phyloP scores from a whole-genome alignment of 2,888 invertebrate species.

The Pachycephus smyrnensis region DNA sequence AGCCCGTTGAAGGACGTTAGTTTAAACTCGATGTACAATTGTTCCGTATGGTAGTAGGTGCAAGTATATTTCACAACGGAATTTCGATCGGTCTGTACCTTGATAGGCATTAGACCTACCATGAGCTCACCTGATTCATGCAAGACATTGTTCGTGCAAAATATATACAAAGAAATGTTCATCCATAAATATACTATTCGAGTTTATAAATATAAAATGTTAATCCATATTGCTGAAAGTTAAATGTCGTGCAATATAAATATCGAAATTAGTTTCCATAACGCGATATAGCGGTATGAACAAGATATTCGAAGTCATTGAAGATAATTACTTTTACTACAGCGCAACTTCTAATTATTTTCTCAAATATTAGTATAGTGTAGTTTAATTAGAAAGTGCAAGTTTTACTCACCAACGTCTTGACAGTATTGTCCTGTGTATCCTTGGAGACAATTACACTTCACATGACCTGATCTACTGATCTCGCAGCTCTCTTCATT shows the following conservation, averaged over 20 bases:
- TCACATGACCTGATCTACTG: constrained; percentile 68
- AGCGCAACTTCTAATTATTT: neutral
- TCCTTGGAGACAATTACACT: constrained; percentile 79
- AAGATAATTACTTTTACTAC: neutral
- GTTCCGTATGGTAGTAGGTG: constrained; percentile 66
- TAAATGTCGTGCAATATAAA: neutral
- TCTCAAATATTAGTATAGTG: constrained; percentile 12
- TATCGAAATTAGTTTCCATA: neutral
- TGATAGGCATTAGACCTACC: constrained; percentile 69
- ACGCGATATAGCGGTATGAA: constrained; percentile 17
- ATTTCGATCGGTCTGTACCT: constrained; percentile 63
- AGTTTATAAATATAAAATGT: neutral
- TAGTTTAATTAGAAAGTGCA: constrained; percentile 6
- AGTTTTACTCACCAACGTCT: constrained; percentile 67
- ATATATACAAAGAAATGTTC: constrained; percentile 11
- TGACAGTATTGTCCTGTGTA: constrained; percentile 79
- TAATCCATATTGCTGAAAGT: neutral
- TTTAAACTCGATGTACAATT: constrained; percentile 64
- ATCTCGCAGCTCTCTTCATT: constrained; percentile 76
- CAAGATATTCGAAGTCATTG: constrained; percentile 2
- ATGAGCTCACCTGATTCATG: constrained; percentile 60
- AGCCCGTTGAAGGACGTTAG: constrained; percentile 44
- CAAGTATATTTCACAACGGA: constrained; percentile 67
- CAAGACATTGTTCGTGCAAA: constrained; percentile 37
- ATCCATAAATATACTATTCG: neutral